Percentiles rank a stretch among this genome's conserved stretches.
Evolutionary conservation across 1,140 invertebrate species (phyloP).

Genomic region (Drosophila ironensis): DNA sequence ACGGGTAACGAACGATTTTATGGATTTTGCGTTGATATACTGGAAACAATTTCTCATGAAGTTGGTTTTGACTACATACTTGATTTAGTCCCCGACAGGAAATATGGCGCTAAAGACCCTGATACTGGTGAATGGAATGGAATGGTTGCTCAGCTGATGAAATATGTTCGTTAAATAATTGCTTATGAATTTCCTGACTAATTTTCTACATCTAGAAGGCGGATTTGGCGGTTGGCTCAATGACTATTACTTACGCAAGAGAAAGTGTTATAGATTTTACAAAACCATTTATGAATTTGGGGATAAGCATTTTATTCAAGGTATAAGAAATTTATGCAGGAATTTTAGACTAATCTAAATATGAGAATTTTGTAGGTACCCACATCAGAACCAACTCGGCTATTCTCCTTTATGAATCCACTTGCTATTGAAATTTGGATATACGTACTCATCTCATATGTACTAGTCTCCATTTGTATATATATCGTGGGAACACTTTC

Average conservation of each 20-base stretch:
- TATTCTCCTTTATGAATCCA: slow-evolving; percentile 98
- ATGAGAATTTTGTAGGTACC: slow-evolving; percentile 86
- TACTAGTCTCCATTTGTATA: slow-evolving; percentile 93
- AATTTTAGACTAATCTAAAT: not conserved
- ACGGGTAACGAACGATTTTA: slow-evolving; percentile 95
- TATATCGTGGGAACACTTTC: slow-evolving; percentile 97
- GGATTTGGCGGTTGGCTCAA: slow-evolving; percentile 94
- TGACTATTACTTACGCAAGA: slow-evolving; percentile 96
- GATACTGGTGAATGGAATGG: slow-evolving; percentile 98
- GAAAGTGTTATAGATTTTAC: slow-evolving; percentile 97
- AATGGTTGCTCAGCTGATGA: slow-evolving; percentile 84
- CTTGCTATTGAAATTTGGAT: slow-evolving; percentile 97
- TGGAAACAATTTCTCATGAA: slow-evolving; percentile 92
- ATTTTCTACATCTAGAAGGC: slow-evolving; percentile 84
- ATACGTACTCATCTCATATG: slow-evolving; percentile 95
- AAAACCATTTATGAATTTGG: slow-evolving; percentile 95
- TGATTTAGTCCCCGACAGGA: slow-evolving; percentile 94
- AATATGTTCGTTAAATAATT: slow-evolving; percentile 57
- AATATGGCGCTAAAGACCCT: slow-evolving; percentile 96
- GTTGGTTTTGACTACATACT: slow-evolving; percentile 97
- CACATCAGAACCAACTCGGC: slow-evolving; percentile 91
- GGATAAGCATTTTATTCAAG: slow-evolving; percentile 93
- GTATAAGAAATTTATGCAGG: slow-evolving; percentile 82
- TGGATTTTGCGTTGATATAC: slow-evolving; percentile 98
- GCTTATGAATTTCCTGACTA: not conserved